Evolutionary conservation across 2,797 vertebrate genomes (phyloP).

Genomic region (Phataginus tricuspis): DNA sequence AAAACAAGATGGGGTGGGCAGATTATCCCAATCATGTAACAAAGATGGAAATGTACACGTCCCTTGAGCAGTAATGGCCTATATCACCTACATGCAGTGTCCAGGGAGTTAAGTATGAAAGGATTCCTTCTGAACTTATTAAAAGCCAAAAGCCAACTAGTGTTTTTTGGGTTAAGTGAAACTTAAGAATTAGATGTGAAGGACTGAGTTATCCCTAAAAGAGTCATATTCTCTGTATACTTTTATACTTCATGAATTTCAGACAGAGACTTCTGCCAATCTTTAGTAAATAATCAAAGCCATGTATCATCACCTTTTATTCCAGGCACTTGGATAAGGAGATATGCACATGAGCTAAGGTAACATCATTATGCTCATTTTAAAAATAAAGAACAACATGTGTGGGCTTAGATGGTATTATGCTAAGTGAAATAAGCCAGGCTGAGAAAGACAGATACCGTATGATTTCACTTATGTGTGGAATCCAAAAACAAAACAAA

Average conservation of each 20-base stretch:
- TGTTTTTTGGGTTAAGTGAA: neutral
- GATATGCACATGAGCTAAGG: neutral
- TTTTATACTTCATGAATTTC: neutral
- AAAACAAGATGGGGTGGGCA: neutral
- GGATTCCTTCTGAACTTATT: neutral
- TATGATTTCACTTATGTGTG: no score
- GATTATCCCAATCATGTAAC: fast-evolving
- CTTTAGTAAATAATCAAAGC: neutral
- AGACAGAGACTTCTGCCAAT: neutral
- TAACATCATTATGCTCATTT: neutral
- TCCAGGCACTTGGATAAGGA: neutral
- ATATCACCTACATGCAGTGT: neutral
- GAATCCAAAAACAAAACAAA: no score
- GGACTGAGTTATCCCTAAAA: neutral
- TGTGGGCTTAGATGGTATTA: no score
- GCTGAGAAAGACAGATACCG: no score
- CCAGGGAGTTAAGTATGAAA: neutral
- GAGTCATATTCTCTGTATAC: neutral
- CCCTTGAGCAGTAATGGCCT: neutral
- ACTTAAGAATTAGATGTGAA: neutral
- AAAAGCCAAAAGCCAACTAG: neutral
- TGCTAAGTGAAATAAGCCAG: no score
- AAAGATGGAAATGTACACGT: neutral
- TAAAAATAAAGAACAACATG: neutral
- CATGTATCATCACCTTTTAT: neutral